Conservation (phyloP, 2,888 invertebrate species). For the Volucella inanis region DNA sequence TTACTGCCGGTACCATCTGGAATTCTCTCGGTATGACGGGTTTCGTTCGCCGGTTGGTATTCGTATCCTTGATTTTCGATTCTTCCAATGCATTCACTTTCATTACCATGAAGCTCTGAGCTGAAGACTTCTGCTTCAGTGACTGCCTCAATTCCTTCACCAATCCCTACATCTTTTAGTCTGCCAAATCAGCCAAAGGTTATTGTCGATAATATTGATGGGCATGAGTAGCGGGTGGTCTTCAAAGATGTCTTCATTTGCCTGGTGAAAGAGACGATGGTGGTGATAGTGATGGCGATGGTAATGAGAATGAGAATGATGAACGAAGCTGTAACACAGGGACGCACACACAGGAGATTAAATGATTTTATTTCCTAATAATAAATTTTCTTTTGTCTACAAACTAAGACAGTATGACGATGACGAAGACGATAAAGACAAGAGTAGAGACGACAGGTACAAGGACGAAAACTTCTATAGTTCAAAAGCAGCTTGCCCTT, state of each 20-base stretch:
- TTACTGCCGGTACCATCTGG: not conserved
- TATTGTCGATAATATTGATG: conserved; percentile 24
- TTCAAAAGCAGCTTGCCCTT: conserved; percentile 62
- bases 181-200: conserved; percentile 26
- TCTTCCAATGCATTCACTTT: conserved; percentile 65
- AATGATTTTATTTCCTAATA: conserved; percentile 73
- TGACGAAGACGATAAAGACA: conserved; percentile 11
- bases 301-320: not conserved
- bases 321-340: conserved; percentile 24
- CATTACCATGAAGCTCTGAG: conserved; percentile 46
- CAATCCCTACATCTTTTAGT: conserved; percentile 22
- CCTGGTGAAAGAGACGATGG: conserved; percentile 22
- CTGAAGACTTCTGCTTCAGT: not conserved
- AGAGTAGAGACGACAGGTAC: too few species aligned
- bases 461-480: not conserved
- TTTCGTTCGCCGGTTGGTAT: not conserved
- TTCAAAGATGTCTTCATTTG: conserved; percentile 32
- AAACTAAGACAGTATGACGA: conserved; percentile 28
- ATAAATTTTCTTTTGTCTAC: conserved; percentile 69
- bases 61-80: conserved; percentile 40
- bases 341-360: conserved; percentile 56
- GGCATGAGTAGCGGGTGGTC: conserved; percentile 8
- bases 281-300: not conserved
- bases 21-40: not conserved
- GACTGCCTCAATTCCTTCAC: too few species aligned